phyloP scores from a whole-genome alignment of 2,797 vertebrate genomes.

The Parauchenoglanis punctatus region DNA sequence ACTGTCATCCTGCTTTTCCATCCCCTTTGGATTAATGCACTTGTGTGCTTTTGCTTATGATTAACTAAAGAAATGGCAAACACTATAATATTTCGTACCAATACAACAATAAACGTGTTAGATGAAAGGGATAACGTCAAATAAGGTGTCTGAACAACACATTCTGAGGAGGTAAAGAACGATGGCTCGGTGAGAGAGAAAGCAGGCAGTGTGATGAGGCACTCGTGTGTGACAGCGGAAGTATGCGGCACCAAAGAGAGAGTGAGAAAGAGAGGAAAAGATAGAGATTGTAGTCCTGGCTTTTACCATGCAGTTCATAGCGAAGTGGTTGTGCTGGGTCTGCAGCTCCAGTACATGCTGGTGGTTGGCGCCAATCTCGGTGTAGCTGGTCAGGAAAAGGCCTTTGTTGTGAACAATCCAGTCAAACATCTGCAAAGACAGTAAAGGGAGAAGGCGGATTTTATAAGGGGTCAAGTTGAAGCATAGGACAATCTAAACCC shows the following conservation, averaged over 20 bases:
- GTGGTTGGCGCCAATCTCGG: constrained; percentile 85
- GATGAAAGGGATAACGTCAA: no score
- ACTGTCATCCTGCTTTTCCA: neutral
- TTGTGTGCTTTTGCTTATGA: neutral
- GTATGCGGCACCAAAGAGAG: neutral
- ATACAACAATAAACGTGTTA: neutral
- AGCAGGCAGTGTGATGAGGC: neutral
- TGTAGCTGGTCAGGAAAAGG: constrained; percentile 85
- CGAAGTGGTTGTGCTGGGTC: constrained; percentile 90
- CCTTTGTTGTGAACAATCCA: constrained; percentile 87
- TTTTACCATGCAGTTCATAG: constrained; percentile 91
- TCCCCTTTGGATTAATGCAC: neutral
- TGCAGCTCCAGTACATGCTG: constrained; percentile 86
- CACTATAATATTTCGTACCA: neutral
- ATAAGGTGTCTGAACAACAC: neutral
- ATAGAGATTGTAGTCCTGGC: neutral
- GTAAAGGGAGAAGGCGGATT: constrained; percentile 19
- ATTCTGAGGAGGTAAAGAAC: neutral
- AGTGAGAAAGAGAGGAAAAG: neutral
- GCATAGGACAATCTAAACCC: neutral
- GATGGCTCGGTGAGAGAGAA: neutral
- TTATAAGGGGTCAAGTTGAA: neutral
- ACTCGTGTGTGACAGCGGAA: neutral
- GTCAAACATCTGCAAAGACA: constrained; percentile 82
- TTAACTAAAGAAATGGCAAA: neutral